These are phyloP conservation scores for Trididemnum miniatum DNA, from an alignment of 23 tunicate genomes.

Conservation along the genomic window DNA sequence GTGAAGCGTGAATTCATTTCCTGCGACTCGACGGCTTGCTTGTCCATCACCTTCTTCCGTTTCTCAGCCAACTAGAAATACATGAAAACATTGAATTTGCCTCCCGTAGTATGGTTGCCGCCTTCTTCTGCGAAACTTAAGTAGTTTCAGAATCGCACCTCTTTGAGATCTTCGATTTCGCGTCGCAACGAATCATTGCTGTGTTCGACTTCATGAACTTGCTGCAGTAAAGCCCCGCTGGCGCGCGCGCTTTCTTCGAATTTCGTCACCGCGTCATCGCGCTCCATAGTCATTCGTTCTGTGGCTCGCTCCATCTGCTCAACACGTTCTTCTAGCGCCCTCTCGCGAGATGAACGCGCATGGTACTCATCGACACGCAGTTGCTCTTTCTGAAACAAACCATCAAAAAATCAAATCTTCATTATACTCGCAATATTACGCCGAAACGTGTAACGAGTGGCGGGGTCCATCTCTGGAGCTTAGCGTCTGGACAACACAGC, in stretches of 20 bases:
- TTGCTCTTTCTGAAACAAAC: slow-evolving; percentile 11
- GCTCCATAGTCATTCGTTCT: slow-evolving; percentile 49
- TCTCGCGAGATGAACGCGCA: slow-evolving; percentile 25
- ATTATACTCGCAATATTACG: too few relatives aligned
- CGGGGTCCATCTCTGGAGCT: too few relatives aligned
- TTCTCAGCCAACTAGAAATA: slow-evolving; percentile 82
- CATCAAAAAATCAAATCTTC: too few relatives aligned
- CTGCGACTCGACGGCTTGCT: slow-evolving; percentile 84
- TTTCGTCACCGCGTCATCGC: slow-evolving; percentile 59
- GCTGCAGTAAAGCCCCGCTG: slow-evolving; percentile 53
- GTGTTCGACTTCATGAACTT: slow-evolving; percentile 48
- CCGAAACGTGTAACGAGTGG: too few relatives aligned
- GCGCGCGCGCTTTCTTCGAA: slow-evolving; percentile 75
- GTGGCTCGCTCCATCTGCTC: slow-evolving; percentile 1
- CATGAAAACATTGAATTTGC: too few relatives aligned
- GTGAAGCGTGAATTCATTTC: slow-evolving; percentile 63
- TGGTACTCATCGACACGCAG: not conserved
- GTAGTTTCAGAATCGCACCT: too few relatives aligned
- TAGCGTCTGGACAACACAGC: too few relatives aligned
- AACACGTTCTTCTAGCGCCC: slow-evolving; percentile 32
- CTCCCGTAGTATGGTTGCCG: too few relatives aligned
- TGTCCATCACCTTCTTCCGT: slow-evolving; percentile 75
- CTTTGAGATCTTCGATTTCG: slow-evolving; percentile 38
- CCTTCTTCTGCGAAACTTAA: too few relatives aligned
- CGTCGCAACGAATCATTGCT: slow-evolving; percentile 29